Evolutionary conservation across 2,113 vertebrate species (phyloP).

Genomic region (Caloenas nicobarica): DNA sequence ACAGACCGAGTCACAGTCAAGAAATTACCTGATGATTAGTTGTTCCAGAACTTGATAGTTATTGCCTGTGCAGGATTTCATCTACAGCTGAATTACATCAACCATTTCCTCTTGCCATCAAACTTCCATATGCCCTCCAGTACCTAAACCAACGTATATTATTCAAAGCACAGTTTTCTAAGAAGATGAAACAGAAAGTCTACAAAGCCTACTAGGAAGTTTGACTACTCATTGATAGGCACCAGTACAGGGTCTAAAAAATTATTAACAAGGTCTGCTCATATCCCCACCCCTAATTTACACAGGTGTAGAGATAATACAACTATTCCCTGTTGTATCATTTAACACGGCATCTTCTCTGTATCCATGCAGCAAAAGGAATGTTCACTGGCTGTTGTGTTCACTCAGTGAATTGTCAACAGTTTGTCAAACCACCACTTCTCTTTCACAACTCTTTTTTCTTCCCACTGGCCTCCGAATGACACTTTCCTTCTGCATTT

Average conservation of each 20-base stretch:
- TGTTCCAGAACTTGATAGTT: not conserved
- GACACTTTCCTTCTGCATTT: not conserved
- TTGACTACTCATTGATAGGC: not conserved
- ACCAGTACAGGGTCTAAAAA: not conserved
- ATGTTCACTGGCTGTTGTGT: not conserved
- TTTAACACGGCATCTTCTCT: not conserved
- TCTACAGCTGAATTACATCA: slow-evolving; percentile 13
- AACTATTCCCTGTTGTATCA: not conserved
- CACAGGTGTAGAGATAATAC: not conserved
- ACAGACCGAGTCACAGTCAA: not conserved
- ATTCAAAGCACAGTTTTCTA: not conserved
- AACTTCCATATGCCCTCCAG: not conserved
- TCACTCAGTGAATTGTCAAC: not conserved
- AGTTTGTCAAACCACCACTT: not conserved
- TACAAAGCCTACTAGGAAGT: not conserved
- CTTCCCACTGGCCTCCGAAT: not conserved
- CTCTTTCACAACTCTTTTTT: not conserved
- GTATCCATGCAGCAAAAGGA: not conserved
- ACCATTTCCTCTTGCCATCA: not conserved
- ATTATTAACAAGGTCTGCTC: not conserved
- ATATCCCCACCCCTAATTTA: not conserved
- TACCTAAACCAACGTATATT: not conserved
- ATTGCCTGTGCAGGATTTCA: not conserved
- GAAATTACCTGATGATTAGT: slow-evolving; percentile 37
- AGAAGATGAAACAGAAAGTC: not conserved